Evolutionary conservation across 2,797 vertebrate genomes (phyloP).

Genomic region (Pipistrellus pygmaeus): DNA sequence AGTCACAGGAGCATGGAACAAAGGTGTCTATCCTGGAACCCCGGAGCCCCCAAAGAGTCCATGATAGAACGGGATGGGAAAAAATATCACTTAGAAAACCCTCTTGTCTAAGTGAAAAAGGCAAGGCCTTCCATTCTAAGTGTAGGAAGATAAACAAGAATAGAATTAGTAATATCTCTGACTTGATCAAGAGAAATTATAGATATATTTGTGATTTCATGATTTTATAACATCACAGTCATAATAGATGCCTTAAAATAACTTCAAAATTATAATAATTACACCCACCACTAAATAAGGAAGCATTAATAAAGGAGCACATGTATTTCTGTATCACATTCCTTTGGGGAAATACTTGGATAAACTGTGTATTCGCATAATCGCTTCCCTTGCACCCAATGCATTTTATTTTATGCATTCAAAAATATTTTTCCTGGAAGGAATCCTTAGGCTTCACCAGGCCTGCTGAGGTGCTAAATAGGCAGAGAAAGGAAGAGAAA

Average conservation of each 20-base stretch:
- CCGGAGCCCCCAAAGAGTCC: background rate
- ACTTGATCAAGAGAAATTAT: slow-evolving; percentile 17
- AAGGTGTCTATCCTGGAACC: background rate
- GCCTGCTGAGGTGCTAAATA: background rate
- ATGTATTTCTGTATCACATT: background rate
- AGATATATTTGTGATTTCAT: background rate
- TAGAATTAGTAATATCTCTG: slow-evolving; percentile 3
- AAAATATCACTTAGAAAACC: background rate
- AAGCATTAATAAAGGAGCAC: background rate
- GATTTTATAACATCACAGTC: background rate
- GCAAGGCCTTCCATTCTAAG: background rate
- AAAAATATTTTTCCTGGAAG: slow-evolving; percentile 46
- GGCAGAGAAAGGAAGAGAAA: background rate
- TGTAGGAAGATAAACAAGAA: background rate
- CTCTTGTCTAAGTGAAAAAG: background rate
- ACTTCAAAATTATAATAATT: slow-evolving; percentile 30
- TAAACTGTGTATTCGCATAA: background rate
- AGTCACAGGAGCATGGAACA: background rate
- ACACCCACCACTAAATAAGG: slow-evolving; percentile 33
- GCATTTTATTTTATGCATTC: slow-evolving; percentile 35
- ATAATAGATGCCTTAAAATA: background rate
- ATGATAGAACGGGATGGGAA: background rate
- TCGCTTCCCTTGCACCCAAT: background rate
- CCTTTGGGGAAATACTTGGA: slow-evolving; percentile 48
- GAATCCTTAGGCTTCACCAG: background rate